Percentiles rank a stretch among this genome's conserved stretches.
Evolutionary conservation across 2,797 vertebrate genomes (phyloP).

Genomic region (Gastrophryne carolinensis): DNA sequence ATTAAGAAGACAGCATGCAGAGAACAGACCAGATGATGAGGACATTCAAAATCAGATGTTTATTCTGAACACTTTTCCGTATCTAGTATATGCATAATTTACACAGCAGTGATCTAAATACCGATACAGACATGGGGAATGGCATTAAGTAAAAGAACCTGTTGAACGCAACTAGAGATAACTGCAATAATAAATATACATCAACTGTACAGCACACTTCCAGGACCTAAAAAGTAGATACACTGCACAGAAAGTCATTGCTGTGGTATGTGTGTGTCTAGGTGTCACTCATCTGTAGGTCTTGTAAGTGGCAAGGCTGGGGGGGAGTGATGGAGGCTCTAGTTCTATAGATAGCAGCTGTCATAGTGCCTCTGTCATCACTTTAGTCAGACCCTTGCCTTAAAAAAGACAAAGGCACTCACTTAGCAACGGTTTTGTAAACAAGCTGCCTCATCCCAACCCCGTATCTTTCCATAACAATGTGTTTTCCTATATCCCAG

Average conservation of each 20-base stretch:
- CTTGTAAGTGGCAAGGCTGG: background rate
- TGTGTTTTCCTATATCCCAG: background rate
- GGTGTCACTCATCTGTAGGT: background rate
- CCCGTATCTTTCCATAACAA: background rate
- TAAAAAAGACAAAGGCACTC: background rate
- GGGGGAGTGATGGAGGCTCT: constrained; percentile 25
- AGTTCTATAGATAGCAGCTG: constrained; percentile 71
- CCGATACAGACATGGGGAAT: constrained; percentile 82
- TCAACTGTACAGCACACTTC: constrained; percentile 86
- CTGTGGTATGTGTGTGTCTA: constrained; percentile 6
- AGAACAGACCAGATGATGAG: constrained; percentile 15
- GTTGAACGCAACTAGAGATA: constrained; percentile 98
- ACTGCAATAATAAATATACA: constrained; percentile 92
- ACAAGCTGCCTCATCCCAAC: background rate
- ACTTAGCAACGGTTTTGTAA: background rate
- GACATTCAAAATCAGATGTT: constrained; percentile 56
- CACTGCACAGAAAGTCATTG: constrained; percentile 56
- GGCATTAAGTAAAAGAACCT: constrained; percentile 70
- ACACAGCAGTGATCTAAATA: constrained; percentile 79
- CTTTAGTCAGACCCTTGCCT: background rate
- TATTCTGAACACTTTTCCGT: constrained; percentile 77
- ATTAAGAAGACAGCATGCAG: background rate
- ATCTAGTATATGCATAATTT: constrained; percentile 72
- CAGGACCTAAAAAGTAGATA: constrained; percentile 71
- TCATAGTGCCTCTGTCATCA: background rate